phyloP scores from a whole-genome alignment of 2,888 invertebrate genomes.

The Steinernema scapterisci region DNA sequence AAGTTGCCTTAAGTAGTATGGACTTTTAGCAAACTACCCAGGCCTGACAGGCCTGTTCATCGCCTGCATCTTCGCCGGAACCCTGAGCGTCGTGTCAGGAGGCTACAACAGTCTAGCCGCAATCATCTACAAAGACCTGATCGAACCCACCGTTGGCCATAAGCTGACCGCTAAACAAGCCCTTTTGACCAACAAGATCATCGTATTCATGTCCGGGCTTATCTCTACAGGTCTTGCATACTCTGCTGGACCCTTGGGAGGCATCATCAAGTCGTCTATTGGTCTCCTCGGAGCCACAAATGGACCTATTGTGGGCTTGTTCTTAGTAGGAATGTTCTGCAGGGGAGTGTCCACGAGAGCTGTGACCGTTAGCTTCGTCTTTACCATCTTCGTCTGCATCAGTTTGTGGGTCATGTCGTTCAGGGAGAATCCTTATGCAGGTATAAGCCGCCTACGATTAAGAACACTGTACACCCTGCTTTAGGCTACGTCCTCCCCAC shows the following conservation, averaged over 20 bases:
- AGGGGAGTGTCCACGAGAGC: background rate
- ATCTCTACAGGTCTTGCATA: background rate
- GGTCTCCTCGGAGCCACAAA: slow-evolving; percentile 37
- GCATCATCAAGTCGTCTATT: slow-evolving; percentile 10
- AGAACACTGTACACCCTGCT: background rate
- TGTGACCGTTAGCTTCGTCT: slow-evolving; percentile 3
- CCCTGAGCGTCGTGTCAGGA: slow-evolving; percentile 15
- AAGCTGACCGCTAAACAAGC: background rate
- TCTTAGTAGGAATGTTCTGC: slow-evolving; percentile 7
- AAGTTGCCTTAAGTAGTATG: background rate
- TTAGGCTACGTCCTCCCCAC: slow-evolving; percentile 25
- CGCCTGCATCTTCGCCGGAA: slow-evolving; percentile 24
- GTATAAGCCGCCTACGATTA: background rate
- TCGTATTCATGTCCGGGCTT: background rate
- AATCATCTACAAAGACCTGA: slow-evolving; percentile 3
- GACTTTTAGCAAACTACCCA: slow-evolving; percentile 8
- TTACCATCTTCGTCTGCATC: background rate
- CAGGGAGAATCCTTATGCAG: slow-evolving; percentile 10
- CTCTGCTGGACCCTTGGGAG: slow-evolving; percentile 8
- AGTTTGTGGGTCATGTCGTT: background rate
- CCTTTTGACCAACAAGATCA: background rate
- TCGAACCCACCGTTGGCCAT: background rate
- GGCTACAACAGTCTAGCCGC: slow-evolving; percentile 13
- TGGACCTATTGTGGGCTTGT: slow-evolving; percentile 68
- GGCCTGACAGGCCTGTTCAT: slow-evolving; percentile 17